Evolutionary conservation across 2,888 invertebrate genomes (phyloP), one percentile per base, ranked within the genome.

Genomic region (Melanophora roralis): DNA sequence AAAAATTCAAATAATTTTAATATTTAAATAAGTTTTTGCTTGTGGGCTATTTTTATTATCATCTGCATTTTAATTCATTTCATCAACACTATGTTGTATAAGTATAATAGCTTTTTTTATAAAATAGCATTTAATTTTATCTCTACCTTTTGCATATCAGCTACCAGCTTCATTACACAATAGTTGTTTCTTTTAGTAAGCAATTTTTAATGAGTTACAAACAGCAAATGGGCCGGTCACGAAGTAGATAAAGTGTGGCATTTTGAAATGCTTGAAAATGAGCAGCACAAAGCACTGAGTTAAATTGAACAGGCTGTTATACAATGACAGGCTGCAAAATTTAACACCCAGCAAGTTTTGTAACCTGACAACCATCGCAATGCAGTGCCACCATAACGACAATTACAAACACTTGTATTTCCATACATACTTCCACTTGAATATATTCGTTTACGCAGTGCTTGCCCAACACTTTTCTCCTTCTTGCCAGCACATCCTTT

Each of bases 121-220:
- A 11, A 23, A 12, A 73, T 14, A 53, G 47, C 34, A 36, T 11
- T 36, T 36, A 7, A 8, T 36, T 8, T 23, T 5, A 14, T 27
- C 11, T 40, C 47, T 16, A 6, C 36, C 34, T 43, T 38, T 38
- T 34, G 43, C 36, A n/a, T 32, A 6, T 27, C 4, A 5, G 21
- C 14, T 43, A 36, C 19, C 62, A 67, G 43, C 32, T 71, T 51
- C 65, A 53, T 74, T 53, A 64, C 38, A 19, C 57, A 19, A 51
- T 49, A 64, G 55, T 64, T 68, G 12, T 60, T 69, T 60, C 59
- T 71, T 67, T 65, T 64, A 49, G 79, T 79, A 79, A 79, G 79
- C 79, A 75, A 67, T 75, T 79, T 79, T 79, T 79, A 79, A 79
- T 79, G 75, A 79, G 71, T 75, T 79, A 53, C 71, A 67, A 79